Conservation (phyloP, 2,113 vertebrate genomes). For the Canis aureus region DNA sequence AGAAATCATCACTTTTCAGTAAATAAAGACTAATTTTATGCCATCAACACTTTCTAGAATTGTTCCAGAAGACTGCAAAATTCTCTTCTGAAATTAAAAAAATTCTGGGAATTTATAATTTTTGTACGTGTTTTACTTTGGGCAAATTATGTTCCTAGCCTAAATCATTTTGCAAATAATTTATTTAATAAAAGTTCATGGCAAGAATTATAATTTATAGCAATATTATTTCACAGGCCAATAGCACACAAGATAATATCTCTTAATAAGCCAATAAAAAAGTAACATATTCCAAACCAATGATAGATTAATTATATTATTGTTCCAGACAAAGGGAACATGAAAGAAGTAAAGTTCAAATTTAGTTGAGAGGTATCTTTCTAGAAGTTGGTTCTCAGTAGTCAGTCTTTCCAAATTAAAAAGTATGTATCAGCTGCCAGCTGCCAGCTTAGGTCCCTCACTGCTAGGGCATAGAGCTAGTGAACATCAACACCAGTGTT, state of each 20-base stretch:
- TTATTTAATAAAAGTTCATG: not conserved
- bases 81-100: not conserved
- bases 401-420: not conserved
- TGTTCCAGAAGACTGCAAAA: not conserved
- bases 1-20: not conserved
- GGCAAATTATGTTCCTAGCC: not conserved
- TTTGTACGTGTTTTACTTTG: not conserved
- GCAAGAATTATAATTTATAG: not conserved
- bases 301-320: not conserved
- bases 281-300: not conserved
- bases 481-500: not conserved
- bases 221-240: not conserved
- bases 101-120: not conserved
- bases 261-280: not conserved
- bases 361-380: not conserved
- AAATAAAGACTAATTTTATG: not conserved
- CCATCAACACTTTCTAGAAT: not conserved
- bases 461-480: not conserved
- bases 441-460: not conserved
- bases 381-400: not conserved
- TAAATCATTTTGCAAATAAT: not conserved
- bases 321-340: not conserved
- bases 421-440: not conserved
- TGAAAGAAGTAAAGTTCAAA: not conserved
- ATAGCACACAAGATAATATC: not conserved